Base-by-base conservation (phyloP, 1,140 invertebrate genomes). In the Cardiocondyla obscurior region DNA sequence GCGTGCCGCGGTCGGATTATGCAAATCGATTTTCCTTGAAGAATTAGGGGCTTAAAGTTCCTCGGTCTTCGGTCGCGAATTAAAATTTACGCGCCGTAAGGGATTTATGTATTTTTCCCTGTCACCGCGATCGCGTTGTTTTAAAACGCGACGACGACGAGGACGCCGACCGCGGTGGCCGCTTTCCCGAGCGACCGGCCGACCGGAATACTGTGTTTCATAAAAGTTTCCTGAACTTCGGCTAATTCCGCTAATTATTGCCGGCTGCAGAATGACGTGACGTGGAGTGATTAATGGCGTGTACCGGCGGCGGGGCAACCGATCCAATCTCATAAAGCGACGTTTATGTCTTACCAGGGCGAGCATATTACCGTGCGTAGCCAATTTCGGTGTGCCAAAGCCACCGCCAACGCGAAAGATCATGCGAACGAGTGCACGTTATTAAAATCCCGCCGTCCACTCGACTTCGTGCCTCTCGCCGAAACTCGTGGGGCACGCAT, bases 201-300 rank as follows among this genome's bases (percentile, higher is more conserved):
- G 62, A 39, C 33, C 36, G 55, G 53, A 79, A 79, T 79, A 36
- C 60, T 36, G 22, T 19, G 22, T 19, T 67, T 53, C n/a, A 42
- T 33, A 67, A 74, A 77, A 77, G 74, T 79, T 79, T 53, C 22
- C 16, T 33, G 25, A 53, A 42, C 55, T 49, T 51, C 42, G 42
- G 42, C 49, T 79, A 79, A 69, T 53, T 39, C 7, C 22, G 14
- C 12, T 79, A 79, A 79, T 79, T 69, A 69, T 69, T 79, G 36
- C 25, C 46, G 46, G 25, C 22, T 79, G 55, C 62, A 55, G 39
- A 79, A 69, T 79, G 62, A 79, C 60, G 62, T 53, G 62, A 69
- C 49, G 62, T 30, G 16, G 33, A 67, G n/a, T 79, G 74, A 79
- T 79, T 79, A 79, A 79, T 55, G 74, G 74, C 74, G 22, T 69